Conservation (phyloP, 2,113 vertebrate genomes). For the Rhea americana region DNA sequence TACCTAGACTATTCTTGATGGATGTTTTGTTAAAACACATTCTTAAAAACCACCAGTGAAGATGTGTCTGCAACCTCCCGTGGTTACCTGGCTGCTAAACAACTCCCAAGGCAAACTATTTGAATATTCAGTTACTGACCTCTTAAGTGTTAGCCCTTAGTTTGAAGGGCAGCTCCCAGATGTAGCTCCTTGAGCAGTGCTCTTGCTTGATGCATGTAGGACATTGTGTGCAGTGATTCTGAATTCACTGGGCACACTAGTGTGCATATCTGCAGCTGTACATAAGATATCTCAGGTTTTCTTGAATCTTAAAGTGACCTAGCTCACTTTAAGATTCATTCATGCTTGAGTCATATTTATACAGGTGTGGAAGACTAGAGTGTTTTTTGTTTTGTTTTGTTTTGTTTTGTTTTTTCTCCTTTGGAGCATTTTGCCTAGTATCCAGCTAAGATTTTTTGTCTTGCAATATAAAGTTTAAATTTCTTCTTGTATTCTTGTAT, state of each 20-base stretch:
- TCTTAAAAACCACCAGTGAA: neutral
- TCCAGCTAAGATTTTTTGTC: neutral
- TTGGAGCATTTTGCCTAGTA: neutral
- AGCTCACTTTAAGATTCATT: neutral
- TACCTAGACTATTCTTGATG: neutral
- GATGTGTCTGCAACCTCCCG: neutral
- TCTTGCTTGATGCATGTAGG: neutral
- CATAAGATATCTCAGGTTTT: neutral
- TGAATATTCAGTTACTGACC: neutral
- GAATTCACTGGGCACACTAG: neutral
- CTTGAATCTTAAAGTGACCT: neutral
- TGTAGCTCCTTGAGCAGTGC: neutral
- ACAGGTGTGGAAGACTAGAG: neutral
- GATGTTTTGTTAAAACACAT: neutral
- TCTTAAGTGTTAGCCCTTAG: neutral
- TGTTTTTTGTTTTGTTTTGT: neutral
- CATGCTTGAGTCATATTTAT: neutral
- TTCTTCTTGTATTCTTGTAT: neutral
- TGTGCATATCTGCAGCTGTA: neutral
- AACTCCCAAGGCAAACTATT: neutral
- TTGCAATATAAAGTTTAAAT: neutral
- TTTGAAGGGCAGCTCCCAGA: neutral
- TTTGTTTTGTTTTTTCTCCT: neutral
- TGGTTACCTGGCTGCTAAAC: neutral
- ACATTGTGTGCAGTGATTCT: neutral